phyloP scores from a whole-genome alignment of 2,797 vertebrate genomes.

The Myioborus miniatus region DNA sequence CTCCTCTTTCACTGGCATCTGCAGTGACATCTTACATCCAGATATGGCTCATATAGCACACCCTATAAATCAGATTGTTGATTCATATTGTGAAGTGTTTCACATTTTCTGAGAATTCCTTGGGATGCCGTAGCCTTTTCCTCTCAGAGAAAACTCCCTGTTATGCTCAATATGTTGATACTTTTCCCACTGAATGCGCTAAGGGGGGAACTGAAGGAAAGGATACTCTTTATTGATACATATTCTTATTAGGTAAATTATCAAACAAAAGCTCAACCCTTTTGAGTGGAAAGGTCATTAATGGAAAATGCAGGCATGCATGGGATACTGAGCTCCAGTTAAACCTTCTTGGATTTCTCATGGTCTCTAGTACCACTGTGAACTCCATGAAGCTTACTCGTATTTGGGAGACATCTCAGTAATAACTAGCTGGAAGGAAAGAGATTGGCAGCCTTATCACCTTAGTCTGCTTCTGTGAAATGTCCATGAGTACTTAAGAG shows the following conservation, averaged over 20 bases:
- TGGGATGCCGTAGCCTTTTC: background rate
- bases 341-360: background rate
- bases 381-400: background rate
- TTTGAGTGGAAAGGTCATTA: background rate
- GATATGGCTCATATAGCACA: background rate
- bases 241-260: background rate
- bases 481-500: background rate
- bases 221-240: background rate
- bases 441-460: background rate
- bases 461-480: background rate
- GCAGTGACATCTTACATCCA: background rate
- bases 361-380: background rate
- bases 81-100: background rate
- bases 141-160: background rate
- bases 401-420: background rate
- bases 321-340: background rate
- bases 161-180: background rate
- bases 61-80: background rate
- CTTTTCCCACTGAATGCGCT: background rate
- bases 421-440: background rate
- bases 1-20: background rate
- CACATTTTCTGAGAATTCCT: background rate
- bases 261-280: background rate
- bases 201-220: background rate
- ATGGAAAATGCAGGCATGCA: accelerated